These are phyloP conservation scores for Mallotus villosus DNA, from an alignment of 2,797 vertebrate genomes.

Conservation along the genomic window DNA sequence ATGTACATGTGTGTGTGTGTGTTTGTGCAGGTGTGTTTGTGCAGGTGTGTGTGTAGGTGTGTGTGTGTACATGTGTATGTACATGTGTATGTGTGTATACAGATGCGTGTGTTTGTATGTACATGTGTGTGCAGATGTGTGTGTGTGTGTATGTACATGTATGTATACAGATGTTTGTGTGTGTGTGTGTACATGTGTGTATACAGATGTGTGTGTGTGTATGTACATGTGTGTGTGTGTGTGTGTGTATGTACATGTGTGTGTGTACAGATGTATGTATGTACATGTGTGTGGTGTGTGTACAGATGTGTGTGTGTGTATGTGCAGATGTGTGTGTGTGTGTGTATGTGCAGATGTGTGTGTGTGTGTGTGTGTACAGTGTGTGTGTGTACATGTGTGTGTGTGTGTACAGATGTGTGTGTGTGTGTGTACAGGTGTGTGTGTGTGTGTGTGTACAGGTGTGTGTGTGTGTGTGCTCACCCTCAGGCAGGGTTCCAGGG, in stretches of 20 bases:
- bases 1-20: no score
- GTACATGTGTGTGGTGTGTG: neutral
- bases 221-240: neutral
- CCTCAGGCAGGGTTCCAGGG: constrained; percentile 88
- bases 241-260: no score
- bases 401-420: no score
- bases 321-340: neutral
- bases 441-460: neutral
- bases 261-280: neutral
- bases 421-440: neutral
- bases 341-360: neutral
- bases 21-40: constrained; percentile 32
- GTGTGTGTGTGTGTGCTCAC: constrained; percentile 67
- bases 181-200: no score
- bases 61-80: neutral
- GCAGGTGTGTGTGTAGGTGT: neutral
- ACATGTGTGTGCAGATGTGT: no score
- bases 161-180: no score
- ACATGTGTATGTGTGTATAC: neutral
- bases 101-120: no score
- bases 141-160: no score
- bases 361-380: neutral
- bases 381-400: neutral
- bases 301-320: neutral
- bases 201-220: neutral